Evolutionary conservation across 2,797 vertebrate species (phyloP).

Genomic region (Thamnophis elegans): DNA sequence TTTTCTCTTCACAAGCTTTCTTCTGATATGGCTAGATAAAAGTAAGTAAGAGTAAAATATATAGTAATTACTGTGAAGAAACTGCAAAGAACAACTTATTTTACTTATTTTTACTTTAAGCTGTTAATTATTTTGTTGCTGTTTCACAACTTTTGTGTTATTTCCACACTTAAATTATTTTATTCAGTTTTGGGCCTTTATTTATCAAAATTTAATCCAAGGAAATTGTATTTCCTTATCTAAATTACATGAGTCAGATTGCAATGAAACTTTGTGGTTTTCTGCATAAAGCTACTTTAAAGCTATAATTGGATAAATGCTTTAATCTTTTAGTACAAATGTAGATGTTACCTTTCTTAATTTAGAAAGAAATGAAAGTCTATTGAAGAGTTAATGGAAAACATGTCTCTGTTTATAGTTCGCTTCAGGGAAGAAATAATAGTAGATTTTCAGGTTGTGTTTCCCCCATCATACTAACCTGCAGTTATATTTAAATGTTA

Average conservation of each 20-base stretch:
- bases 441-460: not conserved
- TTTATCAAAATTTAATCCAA: constrained; percentile 20
- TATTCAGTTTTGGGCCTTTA: constrained; percentile 13
- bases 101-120: not conserved
- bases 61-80: not conserved
- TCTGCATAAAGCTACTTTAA: constrained; percentile 22
- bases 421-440: constrained; percentile 4
- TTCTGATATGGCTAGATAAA: not conserved
- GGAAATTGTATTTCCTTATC: constrained; percentile 1
- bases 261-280: constrained; percentile 8
- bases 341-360: constrained; percentile 2
- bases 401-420: constrained; percentile 35
- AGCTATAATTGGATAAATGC: constrained; percentile 20
- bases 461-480: constrained; percentile 25
- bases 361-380: not conserved
- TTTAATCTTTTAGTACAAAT: constrained; percentile 29
- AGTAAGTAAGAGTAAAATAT: not conserved
- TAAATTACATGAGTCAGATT: constrained; percentile 20
- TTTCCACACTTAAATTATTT: constrained; percentile 27
- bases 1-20: not conserved
- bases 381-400: constrained; percentile 11
- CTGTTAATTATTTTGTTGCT: not conserved
- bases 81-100: not conserved
- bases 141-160: constrained; percentile 13
- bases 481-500: constrained; percentile 54